Evolutionary conservation across 1,140 invertebrate species (phyloP).

Genomic region (Bombus impatiens): DNA sequence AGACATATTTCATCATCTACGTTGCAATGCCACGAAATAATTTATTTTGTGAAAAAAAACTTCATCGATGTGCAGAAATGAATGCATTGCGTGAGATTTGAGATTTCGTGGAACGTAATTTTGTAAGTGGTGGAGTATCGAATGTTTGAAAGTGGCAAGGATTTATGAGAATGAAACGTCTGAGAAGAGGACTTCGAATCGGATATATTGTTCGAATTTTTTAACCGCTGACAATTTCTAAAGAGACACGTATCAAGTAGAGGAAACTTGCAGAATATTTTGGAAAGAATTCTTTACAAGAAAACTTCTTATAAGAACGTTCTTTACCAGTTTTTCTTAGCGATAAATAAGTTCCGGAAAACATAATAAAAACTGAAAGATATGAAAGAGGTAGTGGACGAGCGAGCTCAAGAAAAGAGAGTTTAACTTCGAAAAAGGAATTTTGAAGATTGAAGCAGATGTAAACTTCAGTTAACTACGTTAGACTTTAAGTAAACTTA

Average conservation of each 20-base stretch:
- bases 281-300: not conserved
- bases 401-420: not conserved
- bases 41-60: not conserved
- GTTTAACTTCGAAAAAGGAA: not conserved
- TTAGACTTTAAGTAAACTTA: not conserved
- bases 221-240: not conserved
- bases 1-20: not conserved
- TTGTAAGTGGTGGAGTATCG: slow-evolving; percentile 11
- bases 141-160: not conserved
- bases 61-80: not conserved
- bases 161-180: not conserved
- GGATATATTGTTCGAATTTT: slow-evolving; percentile 9
- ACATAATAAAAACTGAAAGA: not conserved
- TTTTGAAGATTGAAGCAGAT: not conserved
- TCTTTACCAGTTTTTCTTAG: not conserved
- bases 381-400: not conserved
- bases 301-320: not conserved
- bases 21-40: not conserved
- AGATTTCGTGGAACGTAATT: not conserved
- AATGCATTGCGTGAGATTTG: not conserved
- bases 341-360: not conserved
- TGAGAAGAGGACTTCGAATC: not conserved
- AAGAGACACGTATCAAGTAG: too few relatives aligned
- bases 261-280: not conserved
- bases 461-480: not conserved